A percentile compares a stretch with the other conserved stretches of the same genome.
Conservation (phyloP, 2,888 invertebrate species). For the Trissoscelio sp. region DNA sequence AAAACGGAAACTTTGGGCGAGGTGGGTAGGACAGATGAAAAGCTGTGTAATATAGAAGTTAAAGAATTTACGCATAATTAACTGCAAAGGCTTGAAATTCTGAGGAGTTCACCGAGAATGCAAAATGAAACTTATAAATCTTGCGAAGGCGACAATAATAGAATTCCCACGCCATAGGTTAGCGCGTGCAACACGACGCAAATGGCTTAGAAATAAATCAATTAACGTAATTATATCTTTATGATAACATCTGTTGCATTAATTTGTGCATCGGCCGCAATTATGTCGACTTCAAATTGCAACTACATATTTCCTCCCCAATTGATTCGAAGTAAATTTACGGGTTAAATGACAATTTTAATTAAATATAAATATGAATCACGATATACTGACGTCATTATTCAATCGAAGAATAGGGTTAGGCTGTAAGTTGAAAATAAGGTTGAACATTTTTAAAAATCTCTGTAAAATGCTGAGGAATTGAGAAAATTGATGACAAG, state of each 20-base stretch:
- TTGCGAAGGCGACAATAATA: slow-evolving; percentile 61
- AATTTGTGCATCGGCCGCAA: slow-evolving; percentile 20
- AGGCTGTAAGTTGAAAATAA: no score
- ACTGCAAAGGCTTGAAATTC: slow-evolving; percentile 45
- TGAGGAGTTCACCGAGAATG: slow-evolving; percentile 27
- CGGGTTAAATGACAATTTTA: slow-evolving; percentile 11
- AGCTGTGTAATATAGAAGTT: slow-evolving; percentile 13
- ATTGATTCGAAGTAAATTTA: slow-evolving; percentile 21
- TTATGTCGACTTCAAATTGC: slow-evolving; percentile 29
- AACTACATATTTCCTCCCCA: slow-evolving; percentile 9
- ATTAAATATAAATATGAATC: slow-evolving; percentile 22
- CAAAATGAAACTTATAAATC: slow-evolving; percentile 57
- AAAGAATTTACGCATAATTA: slow-evolving; percentile 55
- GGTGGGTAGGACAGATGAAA: slow-evolving; percentile 8
- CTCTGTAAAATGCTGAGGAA: no score
- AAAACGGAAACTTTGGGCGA: no score
- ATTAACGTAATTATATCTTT: slow-evolving; percentile 51
- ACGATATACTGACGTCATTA: slow-evolving; percentile 9
- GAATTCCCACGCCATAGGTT: slow-evolving; percentile 61
- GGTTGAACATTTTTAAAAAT: no score
- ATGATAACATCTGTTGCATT: slow-evolving; percentile 40
- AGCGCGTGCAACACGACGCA: slow-evolving; percentile 47
- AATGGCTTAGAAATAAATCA: slow-evolving; percentile 56
- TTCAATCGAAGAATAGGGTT: neutral
- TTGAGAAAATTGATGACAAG: no score